These are phyloP conservation scores for Eudasyphora cyanicolor DNA, from an alignment of 2,888 invertebrate species.

Conservation along the genomic window DNA sequence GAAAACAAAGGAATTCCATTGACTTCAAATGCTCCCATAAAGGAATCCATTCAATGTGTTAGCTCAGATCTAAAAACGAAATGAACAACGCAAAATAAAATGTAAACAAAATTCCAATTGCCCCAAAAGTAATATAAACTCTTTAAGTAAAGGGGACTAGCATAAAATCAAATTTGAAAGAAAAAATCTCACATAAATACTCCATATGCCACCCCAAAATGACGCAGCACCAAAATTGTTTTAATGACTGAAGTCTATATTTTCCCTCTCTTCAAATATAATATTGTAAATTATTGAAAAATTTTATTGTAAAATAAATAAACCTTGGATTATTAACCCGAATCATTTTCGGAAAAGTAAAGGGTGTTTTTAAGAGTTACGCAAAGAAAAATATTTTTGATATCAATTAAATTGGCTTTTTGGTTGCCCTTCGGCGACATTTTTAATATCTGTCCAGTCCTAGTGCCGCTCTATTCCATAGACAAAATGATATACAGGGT, in stretches of 20 bases:
- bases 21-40: neutral
- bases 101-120: constrained; percentile 6
- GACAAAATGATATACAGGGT: too few species aligned
- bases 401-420: too few species aligned
- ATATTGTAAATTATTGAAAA: too few species aligned
- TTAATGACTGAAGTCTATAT: neutral
- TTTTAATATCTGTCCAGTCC: too few species aligned
- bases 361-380: too few species aligned
- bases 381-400: too few species aligned
- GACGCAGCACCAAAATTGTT: neutral
- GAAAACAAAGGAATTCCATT: constrained; percentile 20
- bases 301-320: too few species aligned
- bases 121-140: neutral
- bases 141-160: neutral
- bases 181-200: too few species aligned
- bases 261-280: neutral
- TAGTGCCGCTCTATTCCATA: too few species aligned
- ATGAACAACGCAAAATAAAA: constrained; percentile 14
- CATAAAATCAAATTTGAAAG: neutral
- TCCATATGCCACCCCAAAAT: neutral
- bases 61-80: neutral
- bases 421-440: too few species aligned
- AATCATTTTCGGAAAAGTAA: too few species aligned
- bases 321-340: too few species aligned
- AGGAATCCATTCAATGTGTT: neutral